phyloP scores from a whole-genome alignment of 2,888 invertebrate genomes.

The Limulus polyphemus region DNA sequence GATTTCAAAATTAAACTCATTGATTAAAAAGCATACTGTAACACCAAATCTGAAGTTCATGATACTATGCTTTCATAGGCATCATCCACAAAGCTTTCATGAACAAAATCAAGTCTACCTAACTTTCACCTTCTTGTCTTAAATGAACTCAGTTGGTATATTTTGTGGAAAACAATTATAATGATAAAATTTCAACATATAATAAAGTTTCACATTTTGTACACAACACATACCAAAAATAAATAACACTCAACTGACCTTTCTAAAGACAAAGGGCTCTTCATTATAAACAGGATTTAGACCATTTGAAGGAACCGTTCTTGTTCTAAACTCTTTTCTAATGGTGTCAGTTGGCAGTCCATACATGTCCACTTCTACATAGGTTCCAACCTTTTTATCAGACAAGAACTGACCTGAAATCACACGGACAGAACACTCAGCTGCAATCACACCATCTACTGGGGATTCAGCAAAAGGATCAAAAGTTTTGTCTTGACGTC shows the following conservation, averaged over 20 bases:
- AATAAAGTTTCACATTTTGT: no score
- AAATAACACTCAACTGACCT: constrained; percentile 45
- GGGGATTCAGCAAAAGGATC: constrained; percentile 99
- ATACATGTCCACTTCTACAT: constrained; percentile 99
- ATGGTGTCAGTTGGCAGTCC: constrained; percentile 96
- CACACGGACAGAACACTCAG: constrained; percentile 92
- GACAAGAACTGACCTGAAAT: constrained; percentile 99
- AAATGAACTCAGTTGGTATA: no score
- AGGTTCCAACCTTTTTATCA: constrained; percentile 96
- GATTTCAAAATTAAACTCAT: no score
- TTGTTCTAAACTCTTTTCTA: constrained; percentile 89
- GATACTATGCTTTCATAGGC: no score
- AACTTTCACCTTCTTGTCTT: no score
- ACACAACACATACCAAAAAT: no score
- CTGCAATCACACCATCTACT: constrained; percentile 98
- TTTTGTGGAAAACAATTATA: no score
- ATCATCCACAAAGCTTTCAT: no score
- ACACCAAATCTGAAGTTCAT: no score
- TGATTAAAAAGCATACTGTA: no score
- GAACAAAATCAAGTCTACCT: no score
- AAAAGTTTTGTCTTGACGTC: constrained; percentile 87
- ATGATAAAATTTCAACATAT: no score
- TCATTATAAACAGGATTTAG: constrained; percentile 99
- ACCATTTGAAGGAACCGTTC: constrained; percentile 93
- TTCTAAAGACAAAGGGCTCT: constrained; percentile 93